Base-by-base conservation (phyloP, 2,797 vertebrate genomes). In the Chloroceryle amazona region DNA sequence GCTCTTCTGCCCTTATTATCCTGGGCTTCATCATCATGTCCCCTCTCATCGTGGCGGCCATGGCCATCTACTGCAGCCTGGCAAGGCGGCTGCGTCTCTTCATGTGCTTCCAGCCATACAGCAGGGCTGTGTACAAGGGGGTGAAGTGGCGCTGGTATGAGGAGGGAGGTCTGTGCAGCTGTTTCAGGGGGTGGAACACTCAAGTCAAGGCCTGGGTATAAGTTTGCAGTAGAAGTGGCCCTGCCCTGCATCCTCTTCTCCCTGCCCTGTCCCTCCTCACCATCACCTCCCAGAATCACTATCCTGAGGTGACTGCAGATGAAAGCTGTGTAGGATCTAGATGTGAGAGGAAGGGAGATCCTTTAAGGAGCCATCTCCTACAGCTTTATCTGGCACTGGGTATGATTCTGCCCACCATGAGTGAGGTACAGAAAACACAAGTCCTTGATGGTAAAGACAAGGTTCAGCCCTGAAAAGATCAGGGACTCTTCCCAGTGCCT, bases 21-120 rank as follows among this genome's bases (percentile, higher is more conserved):
- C 94, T 99, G 13, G 99, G 99, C 72, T 99, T 99, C 29, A 98
- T 99, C 73, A 98, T 99, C 98, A 99, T 99, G 99, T 99, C 99
- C 2, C 99, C 99, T 0, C 99, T 99, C 29, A 98, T 99, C 9
- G 99, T 99, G 12, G 97, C 99, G 65, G 99, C 99, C 5, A 99
- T 99, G 10, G 99, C 98, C 1, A 83, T 98, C 14, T 99, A 99
- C 98, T 98, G 99, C 41, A 98, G 98, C 79, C 97, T 99, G 90
- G 98, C 99, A 0, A 97, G 98, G 75, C 97, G 97, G 58, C 99
- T 99, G 75, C 98, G 85, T 22, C 97, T 99, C 75, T 97, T 99
- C 92, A 95, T 98, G 68, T 98, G 98, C 92, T 98, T 98, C 89
- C 98, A 98, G 93, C 98, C 98, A 0, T 98, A 98, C 72, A 86